Conservation (phyloP, 2,113 vertebrate species). For the Chloroceryle aenea region DNA sequence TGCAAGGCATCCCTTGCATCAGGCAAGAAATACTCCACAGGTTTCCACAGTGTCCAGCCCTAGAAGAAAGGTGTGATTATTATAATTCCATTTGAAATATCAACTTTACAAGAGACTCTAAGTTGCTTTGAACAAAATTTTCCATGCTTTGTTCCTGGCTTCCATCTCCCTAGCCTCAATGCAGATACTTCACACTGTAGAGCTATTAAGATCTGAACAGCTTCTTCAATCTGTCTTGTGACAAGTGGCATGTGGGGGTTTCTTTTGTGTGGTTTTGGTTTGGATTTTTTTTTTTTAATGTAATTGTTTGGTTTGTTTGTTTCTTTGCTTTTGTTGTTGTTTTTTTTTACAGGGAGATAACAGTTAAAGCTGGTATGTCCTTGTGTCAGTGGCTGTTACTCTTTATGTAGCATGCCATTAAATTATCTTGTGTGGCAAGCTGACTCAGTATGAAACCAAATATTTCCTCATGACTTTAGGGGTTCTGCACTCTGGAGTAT, state of each 20-base stretch:
- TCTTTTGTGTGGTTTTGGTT: too few species aligned
- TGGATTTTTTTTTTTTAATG: too few species aligned
- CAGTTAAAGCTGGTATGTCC: not conserved
- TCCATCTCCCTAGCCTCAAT: not conserved
- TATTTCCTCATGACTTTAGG: not conserved
- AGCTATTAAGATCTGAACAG: not conserved
- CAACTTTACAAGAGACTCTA: not conserved
- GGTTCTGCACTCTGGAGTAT: not conserved
- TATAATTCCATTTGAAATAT: not conserved
- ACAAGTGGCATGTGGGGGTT: not conserved
- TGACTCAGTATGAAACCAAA: not conserved
- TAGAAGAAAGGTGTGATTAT: not conserved
- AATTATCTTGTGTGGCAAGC: not conserved
- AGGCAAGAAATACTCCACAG: not conserved
- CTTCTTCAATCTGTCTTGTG: not conserved
- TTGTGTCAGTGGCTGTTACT: not conserved
- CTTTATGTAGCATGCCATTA: not conserved
- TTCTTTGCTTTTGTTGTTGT: not conserved
- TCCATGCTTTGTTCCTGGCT: not conserved
- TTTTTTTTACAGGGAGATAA: not conserved
- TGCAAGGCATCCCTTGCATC: not conserved
- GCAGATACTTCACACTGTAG: fast-evolving
- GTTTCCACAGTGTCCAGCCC: not conserved
- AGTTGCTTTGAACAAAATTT: not conserved
- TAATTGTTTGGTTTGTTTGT: too few species aligned